Conservation (phyloP, 2,888 invertebrate species). For the Dryocosmus kuriphilus region DNA sequence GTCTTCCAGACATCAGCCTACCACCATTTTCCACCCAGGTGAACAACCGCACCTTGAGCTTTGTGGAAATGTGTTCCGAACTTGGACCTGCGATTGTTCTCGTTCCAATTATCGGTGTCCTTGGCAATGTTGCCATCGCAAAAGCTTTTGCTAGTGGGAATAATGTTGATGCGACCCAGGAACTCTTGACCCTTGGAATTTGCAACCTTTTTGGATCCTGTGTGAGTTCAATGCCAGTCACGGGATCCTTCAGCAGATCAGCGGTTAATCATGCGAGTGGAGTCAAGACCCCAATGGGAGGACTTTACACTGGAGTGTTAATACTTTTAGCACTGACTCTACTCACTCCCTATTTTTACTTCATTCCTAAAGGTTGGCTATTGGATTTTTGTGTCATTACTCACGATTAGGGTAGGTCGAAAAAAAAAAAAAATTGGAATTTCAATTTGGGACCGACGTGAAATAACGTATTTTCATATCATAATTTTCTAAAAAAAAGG, state of each 20-base stretch:
- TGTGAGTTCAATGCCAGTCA: conserved; percentile 93
- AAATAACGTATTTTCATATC: no score
- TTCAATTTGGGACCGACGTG: no score
- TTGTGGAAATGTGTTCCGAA: conserved; percentile 86
- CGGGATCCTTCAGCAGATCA: conserved; percentile 92
- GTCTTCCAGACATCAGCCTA: conserved; percentile 84
- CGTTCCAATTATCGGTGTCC: conserved; percentile 92
- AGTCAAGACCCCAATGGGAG: conserved; percentile 92
- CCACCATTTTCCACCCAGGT: conserved; percentile 86
- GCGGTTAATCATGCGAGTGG: conserved; percentile 98
- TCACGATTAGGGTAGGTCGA: no score
- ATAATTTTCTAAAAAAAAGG: no score
- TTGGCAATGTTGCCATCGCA: conserved; percentile 97
- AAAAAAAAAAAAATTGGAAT: no score
- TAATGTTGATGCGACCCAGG: conserved; percentile 93
- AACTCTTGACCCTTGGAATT: conserved; percentile 90
- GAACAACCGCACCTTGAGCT: conserved; percentile 81
- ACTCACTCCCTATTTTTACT: conserved; percentile 93
- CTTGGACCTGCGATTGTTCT: conserved; percentile 91
- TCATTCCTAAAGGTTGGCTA: conserved; percentile 85
- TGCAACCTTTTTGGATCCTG: conserved; percentile 93
- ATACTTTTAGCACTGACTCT: conserved; percentile 91
- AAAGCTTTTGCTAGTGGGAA: conserved; percentile 93
- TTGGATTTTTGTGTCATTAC: neutral
- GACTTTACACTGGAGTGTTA: conserved; percentile 88